Percentiles rank a stretch among this genome's conserved stretches.
Conservation (phyloP, 2,797 vertebrate genomes). For the Parambassis ranga region DNA sequence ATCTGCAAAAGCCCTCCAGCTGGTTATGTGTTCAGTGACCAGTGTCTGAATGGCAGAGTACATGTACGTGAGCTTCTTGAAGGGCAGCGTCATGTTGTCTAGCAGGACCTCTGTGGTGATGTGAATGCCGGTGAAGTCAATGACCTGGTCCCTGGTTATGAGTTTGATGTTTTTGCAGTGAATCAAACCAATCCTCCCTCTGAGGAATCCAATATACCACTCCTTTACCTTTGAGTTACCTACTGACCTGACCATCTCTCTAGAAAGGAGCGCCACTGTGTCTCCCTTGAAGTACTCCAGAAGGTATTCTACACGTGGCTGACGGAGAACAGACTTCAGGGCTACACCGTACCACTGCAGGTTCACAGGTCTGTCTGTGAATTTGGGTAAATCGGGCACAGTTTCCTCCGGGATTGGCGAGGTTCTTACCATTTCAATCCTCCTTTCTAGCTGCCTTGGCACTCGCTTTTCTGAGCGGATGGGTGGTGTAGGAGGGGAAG, state of each 20-base stretch:
- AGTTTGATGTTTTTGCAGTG: conserved; percentile 94
- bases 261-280: conserved; percentile 90
- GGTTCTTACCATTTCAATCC: conserved; percentile 72
- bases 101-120: conserved; percentile 86
- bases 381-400: conserved; percentile 80
- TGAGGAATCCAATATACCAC: conserved; percentile 92
- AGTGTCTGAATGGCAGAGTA: conserved; percentile 91
- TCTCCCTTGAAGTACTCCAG: conserved; percentile 98
- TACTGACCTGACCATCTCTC: conserved; percentile 87
- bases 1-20: conserved; percentile 89
- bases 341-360: conserved; percentile 87
- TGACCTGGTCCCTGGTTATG: conserved; percentile 90
- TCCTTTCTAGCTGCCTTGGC: conserved; percentile 65
- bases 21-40: conserved; percentile 87
- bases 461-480: conserved; percentile 72
- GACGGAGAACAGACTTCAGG: conserved; percentile 92
- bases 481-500: conserved; percentile 85
- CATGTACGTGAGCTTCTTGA: conserved; percentile 96
- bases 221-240: conserved; percentile 94
- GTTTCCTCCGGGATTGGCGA: conserved; percentile 76
- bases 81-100: conserved; percentile 89
- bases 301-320: conserved; percentile 91
- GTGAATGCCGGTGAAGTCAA: conserved; percentile 81
- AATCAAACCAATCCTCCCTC: conserved; percentile 89
- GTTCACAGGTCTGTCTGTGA: conserved; percentile 82